Evolutionary conservation across 2,888 invertebrate species (phyloP).

Genomic region (Zaprionus lineosus): DNA sequence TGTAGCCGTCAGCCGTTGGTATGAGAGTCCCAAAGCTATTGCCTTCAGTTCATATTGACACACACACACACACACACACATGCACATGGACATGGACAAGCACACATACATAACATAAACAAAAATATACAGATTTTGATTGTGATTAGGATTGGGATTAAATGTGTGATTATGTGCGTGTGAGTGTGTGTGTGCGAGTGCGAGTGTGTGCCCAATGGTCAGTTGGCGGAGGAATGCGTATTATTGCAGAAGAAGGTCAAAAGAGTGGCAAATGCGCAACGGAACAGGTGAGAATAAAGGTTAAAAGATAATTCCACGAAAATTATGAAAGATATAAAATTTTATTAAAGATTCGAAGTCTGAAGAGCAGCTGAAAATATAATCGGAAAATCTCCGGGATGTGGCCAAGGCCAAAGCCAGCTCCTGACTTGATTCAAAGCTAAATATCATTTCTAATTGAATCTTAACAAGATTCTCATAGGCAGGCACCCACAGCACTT

Average conservation of each 20-base stretch:
- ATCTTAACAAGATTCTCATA: conserved; percentile 37
- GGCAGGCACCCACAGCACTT: conserved; percentile 11
- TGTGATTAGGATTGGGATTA: no score
- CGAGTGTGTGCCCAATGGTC: conserved; percentile 6
- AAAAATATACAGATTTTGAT: no score
- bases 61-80: no score
- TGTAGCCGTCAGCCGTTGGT: conserved; percentile 61
- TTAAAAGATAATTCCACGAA: conserved; percentile 30
- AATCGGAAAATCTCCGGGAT: no score
- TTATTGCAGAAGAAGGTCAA: conserved; percentile 40
- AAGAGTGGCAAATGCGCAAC: conserved; percentile 21
- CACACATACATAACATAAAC: no score
- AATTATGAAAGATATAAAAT: conserved; percentile 6
- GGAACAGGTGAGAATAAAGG: conserved; percentile 19
- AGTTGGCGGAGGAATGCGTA: conserved; percentile 12
- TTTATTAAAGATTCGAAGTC: no score
- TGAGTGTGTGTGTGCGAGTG: no score
- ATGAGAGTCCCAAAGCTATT: conserved; percentile 32
- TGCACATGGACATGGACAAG: no score
- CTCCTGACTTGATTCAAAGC: not conserved
- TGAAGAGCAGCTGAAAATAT: no score
- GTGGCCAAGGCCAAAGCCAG: no score
- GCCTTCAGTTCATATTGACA: conserved; percentile 36
- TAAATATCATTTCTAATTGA: conserved; percentile 46
- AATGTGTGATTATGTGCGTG: no score